These are phyloP conservation scores for Eudasyphora cyanicolor DNA, from an alignment of 2,888 invertebrate species.

Conservation along the genomic window DNA sequence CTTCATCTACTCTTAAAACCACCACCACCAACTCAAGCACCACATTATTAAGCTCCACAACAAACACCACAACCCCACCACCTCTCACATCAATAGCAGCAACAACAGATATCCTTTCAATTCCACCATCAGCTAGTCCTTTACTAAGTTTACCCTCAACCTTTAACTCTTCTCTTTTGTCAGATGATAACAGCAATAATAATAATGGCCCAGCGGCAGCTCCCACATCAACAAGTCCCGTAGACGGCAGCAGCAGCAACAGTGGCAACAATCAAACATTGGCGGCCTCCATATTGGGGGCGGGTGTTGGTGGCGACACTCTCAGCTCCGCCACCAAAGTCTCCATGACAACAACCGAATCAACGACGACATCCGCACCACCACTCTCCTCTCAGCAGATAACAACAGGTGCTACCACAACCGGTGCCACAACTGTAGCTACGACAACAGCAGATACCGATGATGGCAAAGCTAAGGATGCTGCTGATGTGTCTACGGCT, in stretches of 20 bases:
- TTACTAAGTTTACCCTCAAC: slow-evolving; percentile 64
- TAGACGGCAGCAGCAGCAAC: slow-evolving; percentile 41
- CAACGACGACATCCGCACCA: background rate
- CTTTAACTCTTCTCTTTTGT: slow-evolving; percentile 75
- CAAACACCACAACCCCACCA: slow-evolving; percentile 18
- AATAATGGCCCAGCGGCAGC: slow-evolving; percentile 45
- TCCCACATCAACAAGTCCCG: slow-evolving; percentile 49
- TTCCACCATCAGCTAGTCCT: slow-evolving; percentile 58
- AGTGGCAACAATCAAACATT: slow-evolving; percentile 46
- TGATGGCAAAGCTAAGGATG: no score
- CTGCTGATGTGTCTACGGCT: background rate
- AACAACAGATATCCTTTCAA: slow-evolving; percentile 7
- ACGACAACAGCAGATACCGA: slow-evolving; percentile 7
- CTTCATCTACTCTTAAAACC: slow-evolving; percentile 30
- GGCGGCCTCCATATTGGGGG: slow-evolving; percentile 50
- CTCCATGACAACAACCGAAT: background rate
- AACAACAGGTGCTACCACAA: slow-evolving; percentile 28
- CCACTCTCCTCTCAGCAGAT: background rate
- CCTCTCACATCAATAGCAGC: background rate
- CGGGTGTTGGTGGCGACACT: background rate
- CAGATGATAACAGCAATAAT: slow-evolving; percentile 72
- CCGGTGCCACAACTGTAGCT: slow-evolving; percentile 28
- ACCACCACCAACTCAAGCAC: background rate
- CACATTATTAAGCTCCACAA: background rate
- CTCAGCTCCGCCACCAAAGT: background rate